phyloP scores from a whole-genome alignment of 2,113 vertebrate genomes.

The Protobothrops flavoviridis region DNA sequence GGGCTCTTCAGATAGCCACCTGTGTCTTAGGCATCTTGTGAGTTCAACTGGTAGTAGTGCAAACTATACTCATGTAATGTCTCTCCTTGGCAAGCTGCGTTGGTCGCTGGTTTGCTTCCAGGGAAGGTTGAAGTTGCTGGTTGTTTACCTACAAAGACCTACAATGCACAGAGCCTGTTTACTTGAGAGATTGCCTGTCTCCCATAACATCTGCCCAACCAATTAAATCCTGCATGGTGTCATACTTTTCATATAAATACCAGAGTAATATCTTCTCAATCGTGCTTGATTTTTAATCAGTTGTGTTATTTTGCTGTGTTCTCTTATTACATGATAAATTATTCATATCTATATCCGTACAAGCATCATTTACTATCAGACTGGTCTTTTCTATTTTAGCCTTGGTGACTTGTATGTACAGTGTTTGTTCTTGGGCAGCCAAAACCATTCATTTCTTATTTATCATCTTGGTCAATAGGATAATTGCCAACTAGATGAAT shows the following conservation, averaged over 20 bases:
- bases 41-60: background rate
- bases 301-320: background rate
- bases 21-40: background rate
- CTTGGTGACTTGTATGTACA: background rate
- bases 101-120: background rate
- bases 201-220: background rate
- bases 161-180: background rate
- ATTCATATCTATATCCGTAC: background rate
- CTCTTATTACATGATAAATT: background rate
- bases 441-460: background rate
- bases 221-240: background rate
- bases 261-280: background rate
- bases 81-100: background rate
- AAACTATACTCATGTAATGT: background rate
- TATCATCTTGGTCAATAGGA: background rate
- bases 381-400: background rate
- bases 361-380: background rate
- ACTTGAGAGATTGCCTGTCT: background rate
- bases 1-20: background rate
- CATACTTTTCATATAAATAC: background rate
- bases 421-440: background rate
- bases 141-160: background rate
- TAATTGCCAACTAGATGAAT: background rate
- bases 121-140: background rate
- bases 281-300: background rate